These are phyloP conservation scores for Caenorhabditis doughertyi DNA, from an alignment of 2,888 invertebrate species.

Conservation along the genomic window DNA sequence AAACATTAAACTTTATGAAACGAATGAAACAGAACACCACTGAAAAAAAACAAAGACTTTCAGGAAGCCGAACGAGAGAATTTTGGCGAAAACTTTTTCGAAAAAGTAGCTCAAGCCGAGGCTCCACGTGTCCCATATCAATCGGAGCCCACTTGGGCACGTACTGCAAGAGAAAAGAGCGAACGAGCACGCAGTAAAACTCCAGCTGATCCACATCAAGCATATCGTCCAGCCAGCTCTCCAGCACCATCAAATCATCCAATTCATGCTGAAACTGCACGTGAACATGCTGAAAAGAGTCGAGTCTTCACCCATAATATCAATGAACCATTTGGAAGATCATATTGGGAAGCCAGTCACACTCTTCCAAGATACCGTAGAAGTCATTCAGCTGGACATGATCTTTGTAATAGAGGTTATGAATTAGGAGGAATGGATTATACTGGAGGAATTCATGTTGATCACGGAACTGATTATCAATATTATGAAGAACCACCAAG, in stretches of 20 bases:
- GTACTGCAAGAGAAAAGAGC: constrained; percentile 73
- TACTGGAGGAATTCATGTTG: constrained; percentile 68
- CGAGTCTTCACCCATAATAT: constrained; percentile 66
- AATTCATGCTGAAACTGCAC: constrained; percentile 67
- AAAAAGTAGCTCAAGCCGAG: constrained; percentile 74
- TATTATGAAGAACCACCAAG: constrained; percentile 62
- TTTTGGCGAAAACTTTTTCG: constrained; percentile 72
- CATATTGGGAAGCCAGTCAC: constrained; percentile 69
- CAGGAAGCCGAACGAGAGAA: constrained; percentile 66
- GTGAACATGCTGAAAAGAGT: constrained; percentile 72
- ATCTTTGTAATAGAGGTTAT: constrained; percentile 64
- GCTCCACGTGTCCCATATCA: constrained; percentile 70
- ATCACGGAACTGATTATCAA: constrained; percentile 67
- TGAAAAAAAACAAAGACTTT: neutral
- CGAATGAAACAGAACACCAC: neutral
- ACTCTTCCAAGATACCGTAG: constrained; percentile 50
- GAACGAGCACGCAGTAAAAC: constrained; percentile 71
- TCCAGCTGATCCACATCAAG: constrained; percentile 66
- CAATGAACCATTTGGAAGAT: constrained; percentile 61
- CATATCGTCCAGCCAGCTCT: constrained; percentile 56
- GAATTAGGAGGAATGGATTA: constrained; percentile 75
- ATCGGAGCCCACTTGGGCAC: constrained; percentile 73
- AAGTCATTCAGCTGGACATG: constrained; percentile 62
- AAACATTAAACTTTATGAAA: neutral
- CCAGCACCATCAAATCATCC: constrained; percentile 66